Percentiles rank a stretch among this genome's conserved stretches.
These are phyloP conservation scores for Achroia grisella DNA, from an alignment of 1,140 invertebrate species.

Conservation along the genomic window DNA sequence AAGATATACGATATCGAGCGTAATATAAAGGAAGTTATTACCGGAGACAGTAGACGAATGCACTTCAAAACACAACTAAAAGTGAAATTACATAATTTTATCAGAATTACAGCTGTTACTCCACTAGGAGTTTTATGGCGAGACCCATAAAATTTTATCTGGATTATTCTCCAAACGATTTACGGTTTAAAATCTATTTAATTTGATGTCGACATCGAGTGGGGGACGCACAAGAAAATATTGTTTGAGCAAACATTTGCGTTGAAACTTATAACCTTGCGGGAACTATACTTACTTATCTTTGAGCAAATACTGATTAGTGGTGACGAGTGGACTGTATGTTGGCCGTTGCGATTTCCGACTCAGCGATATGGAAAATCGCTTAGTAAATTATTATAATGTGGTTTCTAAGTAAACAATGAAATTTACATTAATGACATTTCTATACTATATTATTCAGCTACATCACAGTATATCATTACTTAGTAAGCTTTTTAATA, in stretches of 20 bases:
- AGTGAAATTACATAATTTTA: constrained; percentile 7
- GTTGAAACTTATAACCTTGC: constrained; percentile 45
- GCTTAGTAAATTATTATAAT: too few relatives aligned
- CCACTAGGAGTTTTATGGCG: constrained; percentile 24
- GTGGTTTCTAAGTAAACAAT: too few relatives aligned
- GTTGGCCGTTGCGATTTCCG: constrained; percentile 6
- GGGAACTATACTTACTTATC: constrained; percentile 35
- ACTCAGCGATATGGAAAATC: too few relatives aligned
- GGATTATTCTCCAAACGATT: constrained; percentile 40
- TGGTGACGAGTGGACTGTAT: constrained; percentile 30
- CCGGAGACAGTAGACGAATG: too few relatives aligned
- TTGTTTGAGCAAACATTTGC: constrained; percentile 60
- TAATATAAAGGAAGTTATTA: too few relatives aligned
- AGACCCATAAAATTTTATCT: constrained; percentile 44
- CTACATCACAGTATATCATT: too few relatives aligned
- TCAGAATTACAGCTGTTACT: constrained; percentile 1
- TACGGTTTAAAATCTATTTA: constrained; percentile 53
- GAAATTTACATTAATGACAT: too few relatives aligned
- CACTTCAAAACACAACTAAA: not conserved
- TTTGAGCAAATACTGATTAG: constrained; percentile 47
- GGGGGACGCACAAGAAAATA: constrained; percentile 52
- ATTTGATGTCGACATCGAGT: constrained; percentile 64
- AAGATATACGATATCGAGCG: constrained; percentile 3
- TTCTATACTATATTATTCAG: too few relatives aligned
- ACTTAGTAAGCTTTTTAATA: too few relatives aligned